Evolutionary conservation across 2,113 vertebrate species (phyloP), one percentile per base, ranked within the genome.

Genomic region (Ctenodactylus gundi): DNA sequence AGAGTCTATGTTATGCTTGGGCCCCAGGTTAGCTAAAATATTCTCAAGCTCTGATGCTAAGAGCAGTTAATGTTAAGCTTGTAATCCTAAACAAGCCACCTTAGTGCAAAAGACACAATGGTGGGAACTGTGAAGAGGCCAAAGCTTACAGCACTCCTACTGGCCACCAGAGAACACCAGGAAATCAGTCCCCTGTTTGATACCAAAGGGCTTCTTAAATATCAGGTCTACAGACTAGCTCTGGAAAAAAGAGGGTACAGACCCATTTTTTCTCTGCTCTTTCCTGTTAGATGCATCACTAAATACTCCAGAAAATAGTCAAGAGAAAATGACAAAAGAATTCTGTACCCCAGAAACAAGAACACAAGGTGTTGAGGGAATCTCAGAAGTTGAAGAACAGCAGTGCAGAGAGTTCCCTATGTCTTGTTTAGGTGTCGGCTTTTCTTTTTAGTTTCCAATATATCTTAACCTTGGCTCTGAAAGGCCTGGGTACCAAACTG

Each of bases 131-230:
- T 68, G 80, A 83, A 73, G 18, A 92, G n/a, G 11, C 73, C 58
- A 87, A 89, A 93, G 27, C 4, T 78, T 80, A 80, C 34, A 76
- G 7, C 27, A 29, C 25, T 58, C 82, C 53, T n/a, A 46, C 1
- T 82, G 36, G 27, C n/a, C 15, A 51, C n/a, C 49, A 80, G 78
- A 64, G 62, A 64, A 75, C 11, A 90, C 64, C 39, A 78, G 12
- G 75, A 90, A 81, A 85, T 77, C 68, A 51, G 31, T 39, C 44
- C 60, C 9, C 29, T 88, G 4, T 76, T 51, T 80, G 34, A 81
- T 21, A 88, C 17, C 57, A 88, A 90, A 88, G 31, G 36, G 57
- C 31, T 88, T 72, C 83, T 87, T 85, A 92, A 80, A 57, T 70
- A 88, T 27, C 58, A 75, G 25, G 41, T 65, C 62, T 70, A 68